Evolutionary conservation across 1,140 invertebrate genomes (phyloP), one percentile per base, ranked within the genome.

Genomic region (Drosophila murphyi): DNA sequence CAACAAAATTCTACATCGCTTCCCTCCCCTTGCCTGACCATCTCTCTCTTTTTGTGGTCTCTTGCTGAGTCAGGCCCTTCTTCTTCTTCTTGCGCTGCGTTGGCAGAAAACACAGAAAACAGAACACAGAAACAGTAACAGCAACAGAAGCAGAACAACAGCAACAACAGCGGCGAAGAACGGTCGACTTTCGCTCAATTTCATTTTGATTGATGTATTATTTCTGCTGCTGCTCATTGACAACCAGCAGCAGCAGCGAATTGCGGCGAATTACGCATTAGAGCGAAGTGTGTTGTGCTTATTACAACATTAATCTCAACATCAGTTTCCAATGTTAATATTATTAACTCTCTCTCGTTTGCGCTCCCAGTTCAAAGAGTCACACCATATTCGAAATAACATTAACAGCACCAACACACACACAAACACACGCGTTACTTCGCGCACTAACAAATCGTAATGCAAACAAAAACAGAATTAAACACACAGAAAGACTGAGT

Each of bases 151-250:
- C 29, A 60, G 32, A 68, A 56, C 65, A 80, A 39, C 35, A 60
- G 32, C 29, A n/a, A 31, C 3, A 10, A 39, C 67, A 69, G 59
- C 67, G 57, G 12, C 62, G 39, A 61, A 39, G 35, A 56, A 56
- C 48, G 37, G 72, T 74, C 59, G 70, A 78, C 69, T 54, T 78
- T 50, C 70, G 68, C 71, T 73, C 71, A 67, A 67, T 72, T 67
- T 65, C 45, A 65, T 56, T 78, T 85, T 85, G 82, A 85, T 85
- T 85, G 82, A 85, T 85, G 78, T 64, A 45, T 76, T 64, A 45
- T 76, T 80, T 48, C 32, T 54, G 41, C 41, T 52, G 54, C 29
- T 54, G 45, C 37, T 32, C 71, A 82, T 86, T 87, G 82, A 78
- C 82, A 68, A 52, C 67, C 39, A 43, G 39, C 39, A 10, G 20